Evolutionary conservation across 2,888 invertebrate genomes (phyloP), one percentile per base, ranked within the genome.

Genomic region (Pelosia muscerda): DNA sequence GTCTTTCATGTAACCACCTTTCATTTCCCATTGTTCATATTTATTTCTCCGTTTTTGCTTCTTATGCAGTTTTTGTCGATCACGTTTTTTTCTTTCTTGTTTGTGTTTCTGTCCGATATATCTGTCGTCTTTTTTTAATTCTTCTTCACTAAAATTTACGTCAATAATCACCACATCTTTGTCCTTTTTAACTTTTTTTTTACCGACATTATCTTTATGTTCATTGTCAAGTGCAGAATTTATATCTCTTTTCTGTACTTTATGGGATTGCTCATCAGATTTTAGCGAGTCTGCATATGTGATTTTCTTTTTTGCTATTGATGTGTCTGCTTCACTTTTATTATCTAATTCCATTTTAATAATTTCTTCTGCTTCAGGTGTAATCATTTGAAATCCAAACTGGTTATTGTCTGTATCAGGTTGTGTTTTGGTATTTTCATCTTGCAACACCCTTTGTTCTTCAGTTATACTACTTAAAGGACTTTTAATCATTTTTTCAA

Each of bases 21-120:
- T 94, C 88, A 93, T 91, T 82, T 94, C 92, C 91, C 92, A 94
- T 71, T 93, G 90, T 74, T 93, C 93, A 81, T 93, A 92, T 76
- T 93, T 94, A 78, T 92, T 91, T 72, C 85, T 89, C 63, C 92
- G 88, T 74, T 94, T 94, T 77, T 92, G 92, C 73, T 91, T 95
- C 75, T 92, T 94, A 72, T 90, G 87, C 65, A 82, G 76, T 75
- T 92, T 93, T 69, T 89, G 89, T 54, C 90, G 87, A 62, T 92
- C 92, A 64, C 87, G 81, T 81, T 91, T 94, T 79, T 91, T 93
- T 72, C 84, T 88, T 28, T 91, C 92, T 73, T 85, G 81, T 76
- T 90, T 94, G 19, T 79, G 77, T 75, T 88, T 92, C 6, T 84
- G 88, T 49, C 84, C 85, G 65, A 81, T 81, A 79, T 93, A 92